phyloP scores from a whole-genome alignment of 2,113 vertebrate genomes.

The Morone chrysops region DNA sequence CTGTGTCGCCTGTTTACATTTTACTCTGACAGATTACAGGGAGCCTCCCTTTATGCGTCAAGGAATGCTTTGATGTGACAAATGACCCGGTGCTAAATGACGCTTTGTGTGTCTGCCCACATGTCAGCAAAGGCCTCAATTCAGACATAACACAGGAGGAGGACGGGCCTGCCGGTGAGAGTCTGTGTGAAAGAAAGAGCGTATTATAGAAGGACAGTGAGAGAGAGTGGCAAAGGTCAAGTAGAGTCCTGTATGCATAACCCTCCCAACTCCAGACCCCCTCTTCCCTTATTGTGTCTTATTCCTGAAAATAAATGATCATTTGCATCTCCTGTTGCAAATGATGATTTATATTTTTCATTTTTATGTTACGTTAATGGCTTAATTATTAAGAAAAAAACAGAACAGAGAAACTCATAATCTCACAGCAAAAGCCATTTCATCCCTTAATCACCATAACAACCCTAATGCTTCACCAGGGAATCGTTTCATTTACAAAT shows the following conservation, averaged over 20 bases:
- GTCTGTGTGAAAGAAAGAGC: constrained; percentile 38
- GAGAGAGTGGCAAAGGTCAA: constrained; percentile 39
- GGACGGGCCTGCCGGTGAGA: constrained; percentile 23
- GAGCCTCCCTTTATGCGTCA: constrained; percentile 61
- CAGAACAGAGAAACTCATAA: not conserved
- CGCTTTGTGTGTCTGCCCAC: constrained; percentile 67
- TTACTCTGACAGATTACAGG: constrained; percentile 70
- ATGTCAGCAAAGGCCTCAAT: constrained; percentile 53
- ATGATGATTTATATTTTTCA: not conserved
- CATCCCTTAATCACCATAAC: constrained; percentile 6
- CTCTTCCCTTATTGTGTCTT: not conserved
- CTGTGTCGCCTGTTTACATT: constrained; percentile 61
- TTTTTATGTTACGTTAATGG: not conserved
- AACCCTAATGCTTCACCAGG: not conserved
- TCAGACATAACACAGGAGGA: constrained; percentile 53
- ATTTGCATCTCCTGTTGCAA: not conserved
- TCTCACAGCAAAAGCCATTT: constrained; percentile 10
- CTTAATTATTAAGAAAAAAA: not conserved
- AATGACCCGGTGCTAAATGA: constrained; percentile 71
- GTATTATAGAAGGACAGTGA: constrained; percentile 22
- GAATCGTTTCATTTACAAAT: constrained; percentile 35
- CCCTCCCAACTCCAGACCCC: not conserved
- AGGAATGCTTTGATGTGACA: constrained; percentile 83
- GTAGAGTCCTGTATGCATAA: constrained; percentile 8
- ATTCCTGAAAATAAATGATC: not conserved